phyloP scores from a whole-genome alignment of 2,113 vertebrate species.

The Platysteira castanea region DNA sequence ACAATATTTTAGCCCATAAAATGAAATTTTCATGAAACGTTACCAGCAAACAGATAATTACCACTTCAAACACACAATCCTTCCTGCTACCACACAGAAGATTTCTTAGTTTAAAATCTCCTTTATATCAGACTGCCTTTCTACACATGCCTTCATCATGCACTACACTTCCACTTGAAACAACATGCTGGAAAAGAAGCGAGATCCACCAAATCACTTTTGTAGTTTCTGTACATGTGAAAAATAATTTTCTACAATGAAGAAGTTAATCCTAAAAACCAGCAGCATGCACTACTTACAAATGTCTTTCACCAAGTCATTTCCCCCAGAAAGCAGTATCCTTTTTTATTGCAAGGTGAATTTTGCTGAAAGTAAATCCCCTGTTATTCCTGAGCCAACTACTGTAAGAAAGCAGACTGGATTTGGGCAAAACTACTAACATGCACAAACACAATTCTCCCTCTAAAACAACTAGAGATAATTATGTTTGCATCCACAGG shows the following conservation, averaged over 20 bases:
- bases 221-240: neutral
- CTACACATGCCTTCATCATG: neutral
- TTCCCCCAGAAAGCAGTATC: neutral
- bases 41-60: neutral
- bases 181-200: neutral
- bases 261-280: neutral
- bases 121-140: neutral
- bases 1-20: neutral
- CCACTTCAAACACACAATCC: neutral
- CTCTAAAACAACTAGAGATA: neutral
- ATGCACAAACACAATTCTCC: neutral
- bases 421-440: neutral
- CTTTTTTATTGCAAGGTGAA: neutral
- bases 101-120: neutral
- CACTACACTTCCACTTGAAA: neutral
- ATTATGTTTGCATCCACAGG: neutral
- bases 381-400: neutral
- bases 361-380: neutral
- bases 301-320: neutral
- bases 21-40: neutral
- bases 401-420: neutral
- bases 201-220: neutral
- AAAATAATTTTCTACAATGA: neutral
- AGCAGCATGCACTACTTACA: neutral
- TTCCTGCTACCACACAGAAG: neutral